Conservation (phyloP, 2,113 vertebrate species). For the Centropus bengalensis region DNA sequence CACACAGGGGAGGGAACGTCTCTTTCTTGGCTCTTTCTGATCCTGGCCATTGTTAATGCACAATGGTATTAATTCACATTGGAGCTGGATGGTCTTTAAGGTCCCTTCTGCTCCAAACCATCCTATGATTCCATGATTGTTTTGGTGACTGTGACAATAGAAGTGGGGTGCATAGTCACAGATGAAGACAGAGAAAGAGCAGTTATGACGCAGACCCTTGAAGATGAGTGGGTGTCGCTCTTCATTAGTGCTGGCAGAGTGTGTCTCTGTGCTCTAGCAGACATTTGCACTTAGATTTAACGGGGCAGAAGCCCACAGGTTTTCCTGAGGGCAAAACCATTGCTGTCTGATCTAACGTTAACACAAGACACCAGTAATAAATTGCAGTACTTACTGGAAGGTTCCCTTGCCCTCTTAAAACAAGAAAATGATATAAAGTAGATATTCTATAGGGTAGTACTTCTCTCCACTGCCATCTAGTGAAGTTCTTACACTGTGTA, state of each 20-base stretch:
- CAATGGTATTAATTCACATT: not conserved
- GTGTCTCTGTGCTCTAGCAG: rapidly evolving
- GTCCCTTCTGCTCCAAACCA: too few species aligned
- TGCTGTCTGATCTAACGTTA: not conserved
- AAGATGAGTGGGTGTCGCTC: not conserved
- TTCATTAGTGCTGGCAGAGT: not conserved
- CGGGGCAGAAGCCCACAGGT: not conserved
- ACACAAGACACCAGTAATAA: not conserved
- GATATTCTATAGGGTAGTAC: not conserved
- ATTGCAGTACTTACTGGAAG: not conserved
- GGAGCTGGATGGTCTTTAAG: too few species aligned
- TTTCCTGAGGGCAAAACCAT: not conserved
- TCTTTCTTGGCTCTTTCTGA: not conserved
- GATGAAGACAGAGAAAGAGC: not conserved
- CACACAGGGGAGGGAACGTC: not conserved
- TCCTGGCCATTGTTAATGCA: not conserved
- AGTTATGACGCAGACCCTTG: not conserved
- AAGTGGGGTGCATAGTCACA: not conserved
- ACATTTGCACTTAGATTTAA: rapidly evolving
- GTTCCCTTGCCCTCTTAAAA: not conserved
- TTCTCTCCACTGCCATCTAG: conserved; percentile 61
- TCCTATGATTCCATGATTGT: not conserved
- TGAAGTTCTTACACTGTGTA: not conserved
- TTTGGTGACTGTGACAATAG: not conserved
- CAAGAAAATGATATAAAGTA: not conserved